These are phyloP conservation scores for Drosophila anceps DNA, from an alignment of 2,888 invertebrate species.

Conservation along the genomic window DNA sequence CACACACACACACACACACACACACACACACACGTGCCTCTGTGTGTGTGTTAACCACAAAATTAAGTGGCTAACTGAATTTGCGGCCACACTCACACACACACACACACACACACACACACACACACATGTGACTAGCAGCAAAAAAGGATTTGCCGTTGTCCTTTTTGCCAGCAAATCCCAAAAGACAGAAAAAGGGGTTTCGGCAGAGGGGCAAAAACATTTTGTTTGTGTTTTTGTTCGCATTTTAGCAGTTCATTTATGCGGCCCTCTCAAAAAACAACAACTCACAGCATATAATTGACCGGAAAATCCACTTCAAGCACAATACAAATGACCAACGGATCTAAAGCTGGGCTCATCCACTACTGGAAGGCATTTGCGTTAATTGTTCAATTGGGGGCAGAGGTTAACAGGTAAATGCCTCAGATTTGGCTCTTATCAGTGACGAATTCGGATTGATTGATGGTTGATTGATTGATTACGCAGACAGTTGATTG, in stretches of 20 bases:
- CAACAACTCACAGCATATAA: slow-evolving; percentile 33
- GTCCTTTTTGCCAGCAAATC: slow-evolving; percentile 63
- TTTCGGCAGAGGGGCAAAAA: slow-evolving; percentile 48
- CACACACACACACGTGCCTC: slow-evolving; percentile 22
- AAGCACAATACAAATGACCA: slow-evolving; percentile 47
- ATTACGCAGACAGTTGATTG: not conserved
- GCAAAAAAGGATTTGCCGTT: slow-evolving; percentile 44
- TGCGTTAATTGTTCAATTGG: slow-evolving; percentile 27
- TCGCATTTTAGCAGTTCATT: slow-evolving; percentile 79
- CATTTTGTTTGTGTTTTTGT: slow-evolving; percentile 66
- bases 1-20: not conserved
- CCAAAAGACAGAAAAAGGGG: slow-evolving; percentile 70
- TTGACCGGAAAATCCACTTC: slow-evolving; percentile 74
- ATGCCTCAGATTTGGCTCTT: not conserved
- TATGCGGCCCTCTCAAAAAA: slow-evolving; percentile 44
- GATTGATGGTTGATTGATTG: not conserved
- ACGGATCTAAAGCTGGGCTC: not conserved
- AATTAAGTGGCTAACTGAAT: slow-evolving; percentile 83
- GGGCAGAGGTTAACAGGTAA: not conserved
- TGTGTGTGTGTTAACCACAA: slow-evolving; percentile 68
- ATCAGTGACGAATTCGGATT: too few relatives aligned
- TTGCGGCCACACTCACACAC: slow-evolving; percentile 57
- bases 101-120: slow-evolving; percentile 7
- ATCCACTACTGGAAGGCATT: slow-evolving; percentile 5
- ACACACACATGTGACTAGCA: not conserved